Conservation (phyloP, 2,797 vertebrate genomes). For the Trachurus trachurus region DNA sequence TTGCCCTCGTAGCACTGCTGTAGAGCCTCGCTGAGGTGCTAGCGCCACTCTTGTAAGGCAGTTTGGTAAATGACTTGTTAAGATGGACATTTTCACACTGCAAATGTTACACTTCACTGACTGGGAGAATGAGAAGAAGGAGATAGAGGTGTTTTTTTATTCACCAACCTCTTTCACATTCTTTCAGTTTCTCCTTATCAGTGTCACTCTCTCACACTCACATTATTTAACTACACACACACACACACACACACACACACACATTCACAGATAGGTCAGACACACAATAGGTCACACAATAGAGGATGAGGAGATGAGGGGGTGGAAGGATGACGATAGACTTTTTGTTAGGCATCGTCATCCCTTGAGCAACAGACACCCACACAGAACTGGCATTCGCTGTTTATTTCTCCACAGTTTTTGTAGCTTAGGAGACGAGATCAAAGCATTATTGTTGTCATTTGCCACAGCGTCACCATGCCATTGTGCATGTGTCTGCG, state of each 20-base stretch:
- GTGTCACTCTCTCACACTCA: conserved; percentile 44
- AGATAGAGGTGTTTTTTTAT: conserved; percentile 41
- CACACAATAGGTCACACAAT: conserved; percentile 47
- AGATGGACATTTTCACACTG: conserved; percentile 61
- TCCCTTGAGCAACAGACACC: conserved; percentile 59
- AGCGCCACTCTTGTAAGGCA: neutral
- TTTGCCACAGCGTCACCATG: conserved; percentile 27
- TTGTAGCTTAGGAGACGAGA: conserved; percentile 33
- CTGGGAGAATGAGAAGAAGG: conserved; percentile 56
- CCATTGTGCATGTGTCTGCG: conserved; percentile 63
- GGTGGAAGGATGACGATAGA: conserved; percentile 63
- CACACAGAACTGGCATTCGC: conserved; percentile 72
- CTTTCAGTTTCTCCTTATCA: conserved; percentile 33
- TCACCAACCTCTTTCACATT: conserved; percentile 27
- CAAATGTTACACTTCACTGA: conserved; percentile 55
- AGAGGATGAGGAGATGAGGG: conserved; percentile 63
- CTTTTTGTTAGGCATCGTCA: conserved; percentile 54
- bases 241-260: conserved; percentile 21
- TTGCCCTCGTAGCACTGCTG: neutral
- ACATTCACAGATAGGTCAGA: conserved; percentile 36
- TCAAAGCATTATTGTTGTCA: conserved; percentile 61
- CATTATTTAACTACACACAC: conserved; percentile 17
- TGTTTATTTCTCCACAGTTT: conserved; percentile 35
- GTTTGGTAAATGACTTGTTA: conserved; percentile 38
- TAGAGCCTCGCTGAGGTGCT: neutral